phyloP scores from a whole-genome alignment of 2,113 vertebrate genomes.

The Caracal caracal region DNA sequence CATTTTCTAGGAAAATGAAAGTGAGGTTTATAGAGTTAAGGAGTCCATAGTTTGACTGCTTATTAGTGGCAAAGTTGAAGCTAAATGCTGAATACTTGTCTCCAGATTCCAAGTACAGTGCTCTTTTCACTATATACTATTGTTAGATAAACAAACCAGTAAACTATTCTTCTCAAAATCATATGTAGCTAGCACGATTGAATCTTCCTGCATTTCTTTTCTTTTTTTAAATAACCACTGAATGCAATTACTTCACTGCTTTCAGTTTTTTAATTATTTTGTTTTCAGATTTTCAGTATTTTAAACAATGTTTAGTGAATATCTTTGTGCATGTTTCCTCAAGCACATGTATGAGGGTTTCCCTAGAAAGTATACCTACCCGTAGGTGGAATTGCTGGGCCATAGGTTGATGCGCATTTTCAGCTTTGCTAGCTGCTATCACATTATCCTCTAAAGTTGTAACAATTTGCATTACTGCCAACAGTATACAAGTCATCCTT shows the following conservation, averaged over 20 bases:
- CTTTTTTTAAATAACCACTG: not conserved
- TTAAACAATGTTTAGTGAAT: not conserved
- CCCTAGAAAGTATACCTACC: not conserved
- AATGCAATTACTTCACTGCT: not conserved
- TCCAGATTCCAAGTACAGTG: not conserved
- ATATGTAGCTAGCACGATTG: not conserved
- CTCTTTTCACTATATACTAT: not conserved
- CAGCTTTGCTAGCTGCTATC: not conserved
- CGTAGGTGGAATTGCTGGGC: not conserved
- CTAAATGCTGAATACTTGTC: not conserved
- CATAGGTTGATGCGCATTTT: conserved; percentile 16
- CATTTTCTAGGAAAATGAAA: not conserved
- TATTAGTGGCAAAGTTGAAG: not conserved
- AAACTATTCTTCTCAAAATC: conserved; percentile 18
- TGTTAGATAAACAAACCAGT: conserved; percentile 11
- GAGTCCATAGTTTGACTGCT: not conserved
- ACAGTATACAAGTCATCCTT: not conserved
- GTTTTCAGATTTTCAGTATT: not conserved
- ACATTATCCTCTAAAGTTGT: conserved; percentile 9
- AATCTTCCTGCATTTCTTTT: not conserved
- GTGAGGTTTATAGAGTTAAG: not conserved
- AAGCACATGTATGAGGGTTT: not conserved
- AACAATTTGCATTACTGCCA: not conserved
- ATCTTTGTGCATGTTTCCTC: not conserved
- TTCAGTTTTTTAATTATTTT: no score